A percentile compares a stretch with the other conserved stretches of the same genome.
Evolutionary conservation across 2,113 vertebrate species (phyloP).

Genomic region (Chloropsis hardwickii): DNA sequence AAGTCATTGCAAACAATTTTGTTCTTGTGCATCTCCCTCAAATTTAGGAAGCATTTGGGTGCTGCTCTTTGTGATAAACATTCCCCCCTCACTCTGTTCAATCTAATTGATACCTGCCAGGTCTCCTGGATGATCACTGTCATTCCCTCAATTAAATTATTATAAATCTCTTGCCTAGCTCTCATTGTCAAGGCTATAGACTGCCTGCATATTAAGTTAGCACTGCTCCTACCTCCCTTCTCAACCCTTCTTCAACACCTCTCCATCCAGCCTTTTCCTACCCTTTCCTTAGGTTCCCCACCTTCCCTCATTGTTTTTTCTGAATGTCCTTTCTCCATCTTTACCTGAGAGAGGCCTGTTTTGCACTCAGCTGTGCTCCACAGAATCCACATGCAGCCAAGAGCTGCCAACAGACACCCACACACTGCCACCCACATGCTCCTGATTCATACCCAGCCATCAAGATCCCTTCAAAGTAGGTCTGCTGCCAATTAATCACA

Average conservation of each 20-base stretch:
- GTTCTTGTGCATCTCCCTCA: neutral
- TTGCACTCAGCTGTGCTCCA: neutral
- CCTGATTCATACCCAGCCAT: neutral
- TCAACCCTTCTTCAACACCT: neutral
- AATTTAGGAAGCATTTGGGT: neutral
- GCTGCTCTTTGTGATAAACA: neutral
- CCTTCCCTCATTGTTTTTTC: neutral
- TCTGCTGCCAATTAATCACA: neutral
- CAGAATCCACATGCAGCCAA: rapidly evolving
- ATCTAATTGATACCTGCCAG: neutral
- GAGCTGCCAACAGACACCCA: neutral
- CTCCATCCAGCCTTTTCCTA: neutral
- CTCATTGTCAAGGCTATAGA: neutral
- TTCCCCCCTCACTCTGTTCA: neutral
- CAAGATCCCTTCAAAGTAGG: neutral
- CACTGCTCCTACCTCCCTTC: neutral
- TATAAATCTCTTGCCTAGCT: neutral
- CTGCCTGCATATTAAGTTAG: neutral
- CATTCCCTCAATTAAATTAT: neutral
- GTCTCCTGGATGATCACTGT: neutral
- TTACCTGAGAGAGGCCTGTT: neutral
- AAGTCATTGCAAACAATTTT: neutral
- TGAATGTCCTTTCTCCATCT: neutral
- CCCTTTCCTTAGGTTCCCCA: neutral
- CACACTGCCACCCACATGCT: rapidly evolving